phyloP scores from a whole-genome alignment of 2,113 vertebrate genomes.

The Raja brachyura region DNA sequence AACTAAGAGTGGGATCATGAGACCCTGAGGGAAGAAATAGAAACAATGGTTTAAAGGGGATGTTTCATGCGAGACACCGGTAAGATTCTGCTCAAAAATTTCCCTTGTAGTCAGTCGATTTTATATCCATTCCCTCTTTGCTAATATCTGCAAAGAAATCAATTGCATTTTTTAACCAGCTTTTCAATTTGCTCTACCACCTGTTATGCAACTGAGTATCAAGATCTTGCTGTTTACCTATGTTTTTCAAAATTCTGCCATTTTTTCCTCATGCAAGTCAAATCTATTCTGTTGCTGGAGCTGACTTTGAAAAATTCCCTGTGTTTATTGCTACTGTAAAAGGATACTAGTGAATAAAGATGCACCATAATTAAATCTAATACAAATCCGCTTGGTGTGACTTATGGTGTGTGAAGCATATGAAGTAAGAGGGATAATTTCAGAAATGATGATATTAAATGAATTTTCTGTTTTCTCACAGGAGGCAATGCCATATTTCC shows the following conservation, averaged over 20 bases:
- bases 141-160: too few relatives aligned
- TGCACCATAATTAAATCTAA: conserved; percentile 14
- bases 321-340: not conserved
- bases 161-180: not conserved
- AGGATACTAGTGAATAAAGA: not conserved
- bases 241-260: not conserved
- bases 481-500: not conserved
- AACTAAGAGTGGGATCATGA: too few relatives aligned
- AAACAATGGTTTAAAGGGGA: too few relatives aligned
- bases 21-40: too few relatives aligned
- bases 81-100: too few relatives aligned
- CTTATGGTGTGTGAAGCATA: not conserved
- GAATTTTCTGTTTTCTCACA: not conserved
- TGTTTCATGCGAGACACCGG: too few relatives aligned
- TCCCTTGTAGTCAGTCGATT: too few relatives aligned
- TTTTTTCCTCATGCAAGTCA: not conserved
- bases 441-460: not conserved
- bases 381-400: not conserved
- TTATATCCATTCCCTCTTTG: too few relatives aligned
- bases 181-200: not conserved
- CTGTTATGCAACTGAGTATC: not conserved
- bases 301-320: not conserved
- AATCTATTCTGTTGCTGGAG: not conserved
- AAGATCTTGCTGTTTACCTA: not conserved
- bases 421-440: not conserved